Conservation (phyloP, 2,888 invertebrate genomes). For the Hemistola chrysoprasaria region DNA sequence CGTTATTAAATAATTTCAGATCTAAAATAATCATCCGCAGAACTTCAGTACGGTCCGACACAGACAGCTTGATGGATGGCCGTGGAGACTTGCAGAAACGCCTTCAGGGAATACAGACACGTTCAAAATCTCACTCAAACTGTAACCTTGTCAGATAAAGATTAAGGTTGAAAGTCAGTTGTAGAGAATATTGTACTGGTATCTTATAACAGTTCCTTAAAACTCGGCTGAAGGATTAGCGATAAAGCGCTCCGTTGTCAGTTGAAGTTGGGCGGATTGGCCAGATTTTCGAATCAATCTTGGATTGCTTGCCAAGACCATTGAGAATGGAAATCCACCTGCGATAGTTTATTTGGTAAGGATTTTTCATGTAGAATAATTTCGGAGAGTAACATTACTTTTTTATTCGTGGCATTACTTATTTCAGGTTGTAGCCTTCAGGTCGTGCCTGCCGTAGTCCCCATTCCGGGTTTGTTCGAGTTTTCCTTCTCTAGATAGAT, state of each 20-base stretch:
- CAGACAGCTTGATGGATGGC: slow-evolving; percentile 41
- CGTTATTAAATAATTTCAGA: slow-evolving; percentile 15
- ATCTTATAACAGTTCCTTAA: slow-evolving; percentile 28
- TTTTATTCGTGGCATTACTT: too few species aligned
- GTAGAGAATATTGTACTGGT: slow-evolving; percentile 22
- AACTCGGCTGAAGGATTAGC: slow-evolving; percentile 36
- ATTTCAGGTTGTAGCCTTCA: too few species aligned
- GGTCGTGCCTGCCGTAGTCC: too few species aligned
- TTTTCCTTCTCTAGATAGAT: too few species aligned
- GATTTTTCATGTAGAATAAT: too few species aligned
- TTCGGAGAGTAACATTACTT: too few species aligned
- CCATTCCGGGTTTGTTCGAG: too few species aligned
- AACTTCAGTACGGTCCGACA: slow-evolving; percentile 35
- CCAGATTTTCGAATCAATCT: slow-evolving; percentile 35
- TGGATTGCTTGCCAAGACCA: slow-evolving; percentile 25
- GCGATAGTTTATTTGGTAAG: too few species aligned
- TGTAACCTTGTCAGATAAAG: slow-evolving; percentile 19
- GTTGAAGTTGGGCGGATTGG: slow-evolving; percentile 29
- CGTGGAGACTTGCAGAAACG: slow-evolving; percentile 35
- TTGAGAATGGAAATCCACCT: slow-evolving; percentile 2
- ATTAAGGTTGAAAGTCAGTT: slow-evolving; percentile 15
- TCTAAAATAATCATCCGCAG: slow-evolving; percentile 33
- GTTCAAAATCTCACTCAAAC: slow-evolving; percentile 4
- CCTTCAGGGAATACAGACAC: slow-evolving; percentile 17
- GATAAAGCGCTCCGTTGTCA: slow-evolving; percentile 33